Conservation (phyloP, 2,888 invertebrate genomes). For the Brachypalpus laphriformis region DNA sequence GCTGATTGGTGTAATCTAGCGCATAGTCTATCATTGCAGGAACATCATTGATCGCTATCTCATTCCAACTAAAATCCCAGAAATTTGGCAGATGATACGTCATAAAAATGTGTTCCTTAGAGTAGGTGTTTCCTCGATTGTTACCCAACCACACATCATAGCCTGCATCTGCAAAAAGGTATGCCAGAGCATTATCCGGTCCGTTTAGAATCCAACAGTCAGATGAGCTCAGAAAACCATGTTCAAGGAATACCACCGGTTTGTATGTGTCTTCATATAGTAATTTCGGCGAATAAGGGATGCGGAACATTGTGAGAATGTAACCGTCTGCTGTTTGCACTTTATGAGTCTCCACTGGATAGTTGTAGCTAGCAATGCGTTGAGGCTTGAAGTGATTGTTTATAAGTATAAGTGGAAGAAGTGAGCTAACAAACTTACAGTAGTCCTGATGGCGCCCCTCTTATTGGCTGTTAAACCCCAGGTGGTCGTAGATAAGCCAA, state of each 20-base stretch:
- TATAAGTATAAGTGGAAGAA: too few species aligned
- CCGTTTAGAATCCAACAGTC: slow-evolving; percentile 89
- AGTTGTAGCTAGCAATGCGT: slow-evolving; percentile 78
- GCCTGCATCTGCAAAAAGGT: slow-evolving; percentile 86
- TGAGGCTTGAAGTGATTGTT: slow-evolving; percentile 76
- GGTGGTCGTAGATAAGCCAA: neutral
- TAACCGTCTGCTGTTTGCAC: slow-evolving; percentile 75
- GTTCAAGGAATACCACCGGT: slow-evolving; percentile 85
- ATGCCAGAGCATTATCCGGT: slow-evolving; percentile 84
- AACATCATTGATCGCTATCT: slow-evolving; percentile 89
- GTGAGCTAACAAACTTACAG: too few species aligned
- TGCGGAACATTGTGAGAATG: slow-evolving; percentile 75
- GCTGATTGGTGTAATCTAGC: slow-evolving; percentile 84
- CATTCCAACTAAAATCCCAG: slow-evolving; percentile 88
- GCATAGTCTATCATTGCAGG: slow-evolving; percentile 92
- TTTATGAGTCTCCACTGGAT: slow-evolving; percentile 72
- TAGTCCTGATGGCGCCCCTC: neutral
- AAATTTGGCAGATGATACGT: slow-evolving; percentile 83
- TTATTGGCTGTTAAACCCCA: neutral
- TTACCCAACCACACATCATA: slow-evolving; percentile 93
- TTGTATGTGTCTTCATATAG: slow-evolving; percentile 44
- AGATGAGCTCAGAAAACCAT: slow-evolving; percentile 89
- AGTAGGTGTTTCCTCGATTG: slow-evolving; percentile 88
- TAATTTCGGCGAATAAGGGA: slow-evolving; percentile 75
- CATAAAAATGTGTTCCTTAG: slow-evolving; percentile 83